These are phyloP conservation scores for Leptinotarsa lineolata DNA, from an alignment of 1,140 invertebrate species.

Conservation along the genomic window DNA sequence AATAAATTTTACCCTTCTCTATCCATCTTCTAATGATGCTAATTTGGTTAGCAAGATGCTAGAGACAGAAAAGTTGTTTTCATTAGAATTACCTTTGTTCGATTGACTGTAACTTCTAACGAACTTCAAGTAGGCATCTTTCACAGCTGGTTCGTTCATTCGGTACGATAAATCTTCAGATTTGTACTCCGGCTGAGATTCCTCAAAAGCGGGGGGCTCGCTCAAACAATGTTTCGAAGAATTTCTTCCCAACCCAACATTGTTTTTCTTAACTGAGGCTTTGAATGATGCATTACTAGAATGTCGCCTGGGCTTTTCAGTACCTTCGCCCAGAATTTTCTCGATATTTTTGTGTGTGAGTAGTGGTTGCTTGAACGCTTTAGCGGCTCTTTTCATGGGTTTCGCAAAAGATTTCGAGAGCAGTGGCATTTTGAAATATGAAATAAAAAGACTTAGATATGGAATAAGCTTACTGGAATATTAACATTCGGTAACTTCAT, in stretches of 20 bases:
- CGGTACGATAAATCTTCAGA: conserved; percentile 3
- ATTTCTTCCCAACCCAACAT: not conserved
- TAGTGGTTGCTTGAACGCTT: not conserved
- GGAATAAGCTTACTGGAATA: too few species aligned
- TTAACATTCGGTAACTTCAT: too few species aligned
- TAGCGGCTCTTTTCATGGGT: not conserved
- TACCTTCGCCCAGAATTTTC: not conserved
- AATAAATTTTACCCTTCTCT: not conserved
- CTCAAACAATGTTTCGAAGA: not conserved
- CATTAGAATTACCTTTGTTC: not conserved
- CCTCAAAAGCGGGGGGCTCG: not conserved
- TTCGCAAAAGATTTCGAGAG: conserved; percentile 7
- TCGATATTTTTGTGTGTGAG: conserved; percentile 5
- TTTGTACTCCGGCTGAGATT: not conserved
- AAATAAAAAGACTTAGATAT: not conserved
- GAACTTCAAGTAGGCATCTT: conserved; percentile 24
- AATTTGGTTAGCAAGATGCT: too few species aligned
- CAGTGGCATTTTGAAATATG: conserved; percentile 1
- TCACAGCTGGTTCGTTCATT: conserved; percentile 25
- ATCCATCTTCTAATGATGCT: not conserved
- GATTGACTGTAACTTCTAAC: not conserved
- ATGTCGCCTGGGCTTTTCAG: not conserved
- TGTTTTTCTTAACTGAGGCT: not conserved
- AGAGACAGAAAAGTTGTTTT: not conserved
- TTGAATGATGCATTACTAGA: not conserved